Conservation (phyloP, 1,140 invertebrate species). For the Brachystomella parvula region DNA sequence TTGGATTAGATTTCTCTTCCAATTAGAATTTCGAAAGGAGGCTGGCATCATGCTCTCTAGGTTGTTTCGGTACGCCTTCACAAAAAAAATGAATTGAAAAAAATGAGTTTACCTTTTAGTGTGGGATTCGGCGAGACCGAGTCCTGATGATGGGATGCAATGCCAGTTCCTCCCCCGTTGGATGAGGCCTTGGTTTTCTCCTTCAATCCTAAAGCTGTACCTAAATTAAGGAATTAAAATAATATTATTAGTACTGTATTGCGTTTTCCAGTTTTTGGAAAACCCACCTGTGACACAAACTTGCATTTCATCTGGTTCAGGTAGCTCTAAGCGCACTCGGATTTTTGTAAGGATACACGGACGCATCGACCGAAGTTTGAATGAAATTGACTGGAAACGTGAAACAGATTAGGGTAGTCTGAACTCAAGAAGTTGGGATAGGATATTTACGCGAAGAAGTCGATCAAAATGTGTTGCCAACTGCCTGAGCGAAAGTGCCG, state of each 20-base stretch:
- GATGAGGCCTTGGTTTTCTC: slow-evolving; percentile 52
- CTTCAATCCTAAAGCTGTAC: slow-evolving; percentile 63
- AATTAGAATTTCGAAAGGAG: too few relatives aligned
- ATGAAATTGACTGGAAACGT: slow-evolving; percentile 63
- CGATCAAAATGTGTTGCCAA: slow-evolving; percentile 56
- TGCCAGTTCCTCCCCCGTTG: too few relatives aligned
- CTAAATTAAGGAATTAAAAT: slow-evolving; percentile 41
- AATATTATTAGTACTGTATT: background rate
- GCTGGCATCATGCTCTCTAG: too few relatives aligned
- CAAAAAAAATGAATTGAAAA: too few relatives aligned
- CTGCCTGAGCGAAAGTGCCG: slow-evolving; percentile 42
- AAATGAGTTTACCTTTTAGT: too few relatives aligned
- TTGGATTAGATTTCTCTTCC: too few relatives aligned
- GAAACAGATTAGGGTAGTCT: slow-evolving; percentile 7
- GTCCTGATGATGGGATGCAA: too few relatives aligned
- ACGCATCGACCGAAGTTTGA: slow-evolving; percentile 71
- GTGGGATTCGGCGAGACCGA: too few relatives aligned
- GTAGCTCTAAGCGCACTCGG: slow-evolving; percentile 67
- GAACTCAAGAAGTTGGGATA: background rate
- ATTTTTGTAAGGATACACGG: slow-evolving; percentile 73
- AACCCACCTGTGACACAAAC: slow-evolving; percentile 60
- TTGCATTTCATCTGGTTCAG: slow-evolving; percentile 84
- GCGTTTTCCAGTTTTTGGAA: background rate
- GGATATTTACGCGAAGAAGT: slow-evolving; percentile 51
- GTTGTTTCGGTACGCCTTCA: too few relatives aligned